Base-by-base conservation (phyloP, 1,140 invertebrate species). In the Sweltsa coloradensis region DNA sequence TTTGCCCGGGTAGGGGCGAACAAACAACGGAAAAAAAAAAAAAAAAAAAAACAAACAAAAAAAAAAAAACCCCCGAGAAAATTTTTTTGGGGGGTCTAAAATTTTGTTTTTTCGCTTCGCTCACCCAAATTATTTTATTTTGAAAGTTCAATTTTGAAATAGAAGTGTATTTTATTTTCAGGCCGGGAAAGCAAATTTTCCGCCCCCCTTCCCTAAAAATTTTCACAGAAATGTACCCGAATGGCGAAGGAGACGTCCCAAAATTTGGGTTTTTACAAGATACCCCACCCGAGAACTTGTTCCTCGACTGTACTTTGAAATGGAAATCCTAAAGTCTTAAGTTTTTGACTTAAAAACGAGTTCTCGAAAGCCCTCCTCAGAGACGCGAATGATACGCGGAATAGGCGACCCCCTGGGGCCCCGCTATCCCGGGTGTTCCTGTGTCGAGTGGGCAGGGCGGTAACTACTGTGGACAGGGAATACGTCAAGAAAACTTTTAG, bases 211-310 rank as follows among this genome's bases (percentile, higher is more conserved):
- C 81, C 81, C 31, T 78, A 81, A 63, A 74, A 74, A 61, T 80
- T 86, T 56, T 78, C 37, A 70, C 78, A 2, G 78, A 83, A 51
- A 79, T 83, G 69, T 92, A 9, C 81, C 87, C 7, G 90, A 94
- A 62, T 71, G 49, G 91, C 92, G 0, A 91, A 91, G 64, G 94
- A 98, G 69, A 97, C 91, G 6, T 96, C 92, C 63, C 78, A 88
- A 49, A 98, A 98, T 73, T 98, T 94, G n/a, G n/a, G n/a, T 94
- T 94, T 97, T 68, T 97, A 90, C 66, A 98, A 98, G 74, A 94
- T 97, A 62, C 89, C 93, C 93, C 1, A 97, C 98, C 52, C 73
- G 93, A 58, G 95, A 98, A 70, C 64, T 98, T 11, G 73, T 98
- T 18, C 93, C 94, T n/a, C 71, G 93, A 25, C 70, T 98, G 6